Conservation (phyloP, 2,888 invertebrate species). For the Drosophila setosimentum region DNA sequence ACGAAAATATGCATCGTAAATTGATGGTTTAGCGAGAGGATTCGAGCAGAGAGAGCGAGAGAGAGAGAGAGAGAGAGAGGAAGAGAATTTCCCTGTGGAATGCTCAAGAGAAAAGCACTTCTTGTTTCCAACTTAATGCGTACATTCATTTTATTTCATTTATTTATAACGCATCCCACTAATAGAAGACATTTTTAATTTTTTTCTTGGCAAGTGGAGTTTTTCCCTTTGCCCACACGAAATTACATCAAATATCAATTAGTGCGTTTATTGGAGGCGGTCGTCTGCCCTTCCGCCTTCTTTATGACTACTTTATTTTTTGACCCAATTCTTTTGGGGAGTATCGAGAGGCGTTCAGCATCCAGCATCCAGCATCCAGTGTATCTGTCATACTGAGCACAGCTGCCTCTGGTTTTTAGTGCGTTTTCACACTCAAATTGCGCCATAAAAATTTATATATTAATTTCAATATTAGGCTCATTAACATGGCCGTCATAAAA, state of each 20-base stretch:
- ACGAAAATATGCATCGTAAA: constrained; percentile 21
- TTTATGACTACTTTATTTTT: constrained; percentile 59
- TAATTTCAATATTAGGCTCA: constrained; percentile 80
- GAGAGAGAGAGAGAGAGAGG: background rate
- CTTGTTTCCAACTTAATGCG: constrained; percentile 34
- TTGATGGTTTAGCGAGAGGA: background rate
- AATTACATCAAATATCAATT: constrained; percentile 76
- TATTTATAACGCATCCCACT: constrained; percentile 48
- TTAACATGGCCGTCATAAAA: constrained; percentile 62
- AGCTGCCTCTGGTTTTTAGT: constrained; percentile 63
- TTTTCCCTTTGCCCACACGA: constrained; percentile 37
- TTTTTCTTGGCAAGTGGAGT: constrained; percentile 40
- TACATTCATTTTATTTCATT: constrained; percentile 48
- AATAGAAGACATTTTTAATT: constrained; percentile 63
- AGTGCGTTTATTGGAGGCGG: constrained; percentile 57
- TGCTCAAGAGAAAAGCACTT: constrained; percentile 14
- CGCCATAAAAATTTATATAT: constrained; percentile 71
- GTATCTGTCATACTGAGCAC: constrained; percentile 10
- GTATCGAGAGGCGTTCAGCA: constrained; percentile 17
- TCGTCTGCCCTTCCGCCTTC: constrained; percentile 3
- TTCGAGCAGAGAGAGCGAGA: background rate
- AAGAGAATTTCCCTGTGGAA: background rate
- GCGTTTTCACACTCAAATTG: constrained; percentile 64
- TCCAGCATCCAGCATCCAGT: background rate
- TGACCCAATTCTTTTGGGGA: constrained; percentile 67